Base-by-base conservation (phyloP, 2,113 vertebrate genomes). In the Heterotis niloticus region DNA sequence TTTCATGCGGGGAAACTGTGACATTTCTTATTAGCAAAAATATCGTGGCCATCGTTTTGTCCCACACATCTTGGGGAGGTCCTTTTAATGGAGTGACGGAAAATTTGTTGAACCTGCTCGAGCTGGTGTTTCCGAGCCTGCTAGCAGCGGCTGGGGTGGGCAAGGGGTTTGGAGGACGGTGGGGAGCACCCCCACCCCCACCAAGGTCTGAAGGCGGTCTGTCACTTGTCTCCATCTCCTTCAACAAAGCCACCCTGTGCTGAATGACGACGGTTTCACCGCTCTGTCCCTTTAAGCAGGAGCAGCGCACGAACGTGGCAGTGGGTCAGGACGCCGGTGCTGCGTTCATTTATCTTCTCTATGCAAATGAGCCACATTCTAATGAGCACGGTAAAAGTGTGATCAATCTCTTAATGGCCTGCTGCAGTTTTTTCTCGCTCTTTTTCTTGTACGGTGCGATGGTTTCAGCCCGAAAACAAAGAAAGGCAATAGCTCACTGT, bases 361-460 rank as follows among this genome's bases (percentile, higher is more conserved):
- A 79, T 82, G 83, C 82, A 82, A 80, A 82, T 44, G 67, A 80
- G 79, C 56, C 76, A 72, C 71, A 70, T 78, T 78, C 76, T 86
- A 90, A 89, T 86, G 87, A 88, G 82, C 83, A 81, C 60, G 87
- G 87, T 88, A 86, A 90, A 88, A 86, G 51, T 84, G 82, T 88
- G 87, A 89, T 89, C 86, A 80, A 64, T 82, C 83, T 78, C 72
- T 83, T 88, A 91, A 91, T 88, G 80, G 86, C 86, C 54, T 77
- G 71, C 44, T 81, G 78, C 82, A 79, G 83, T 89, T 91, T 44
- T 44, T 44, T 44, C 7, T 44, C n/a, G n/a, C n/a, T 44, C 7
- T 44, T 44, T 44, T 44, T 44, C 91, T 87, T 89, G 85, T 85
- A 92, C 86, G 89, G 91, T 91, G 88, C 86, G 86, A 85, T 84